These are phyloP conservation scores for Brachyrhaphis roseni DNA, from an alignment of 2,797 vertebrate genomes.

Conservation along the genomic window DNA sequence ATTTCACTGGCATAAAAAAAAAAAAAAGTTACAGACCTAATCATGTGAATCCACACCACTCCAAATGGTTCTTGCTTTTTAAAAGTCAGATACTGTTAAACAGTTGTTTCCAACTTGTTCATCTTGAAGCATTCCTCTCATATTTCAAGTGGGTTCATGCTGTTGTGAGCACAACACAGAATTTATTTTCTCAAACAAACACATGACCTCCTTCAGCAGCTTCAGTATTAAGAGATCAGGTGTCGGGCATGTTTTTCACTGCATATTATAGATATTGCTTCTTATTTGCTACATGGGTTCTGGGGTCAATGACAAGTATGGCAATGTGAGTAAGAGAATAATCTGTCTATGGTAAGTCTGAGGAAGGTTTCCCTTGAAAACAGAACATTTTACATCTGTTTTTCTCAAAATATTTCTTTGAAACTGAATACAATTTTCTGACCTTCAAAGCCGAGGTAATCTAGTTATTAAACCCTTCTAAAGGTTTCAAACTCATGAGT, in stretches of 20 bases:
- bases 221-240: not conserved
- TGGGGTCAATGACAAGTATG: not conserved
- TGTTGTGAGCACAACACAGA: not conserved
- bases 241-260: not conserved
- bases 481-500: not conserved
- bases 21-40: not conserved
- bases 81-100: not conserved
- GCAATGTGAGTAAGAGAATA: not conserved
- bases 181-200: not conserved
- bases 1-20: not conserved
- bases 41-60: not conserved
- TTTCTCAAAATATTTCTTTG: not conserved
- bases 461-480: not conserved
- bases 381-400: not conserved
- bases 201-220: not conserved
- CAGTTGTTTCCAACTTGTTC: not conserved
- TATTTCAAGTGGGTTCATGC: not conserved
- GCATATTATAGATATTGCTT: not conserved
- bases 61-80: not conserved
- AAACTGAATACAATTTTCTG: not conserved
- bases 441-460: not conserved
- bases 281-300: not conserved
- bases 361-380: not conserved
- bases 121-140: not conserved
- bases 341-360: not conserved